Conservation (phyloP, 2,888 invertebrate species). For the Lissonota sp. region DNA sequence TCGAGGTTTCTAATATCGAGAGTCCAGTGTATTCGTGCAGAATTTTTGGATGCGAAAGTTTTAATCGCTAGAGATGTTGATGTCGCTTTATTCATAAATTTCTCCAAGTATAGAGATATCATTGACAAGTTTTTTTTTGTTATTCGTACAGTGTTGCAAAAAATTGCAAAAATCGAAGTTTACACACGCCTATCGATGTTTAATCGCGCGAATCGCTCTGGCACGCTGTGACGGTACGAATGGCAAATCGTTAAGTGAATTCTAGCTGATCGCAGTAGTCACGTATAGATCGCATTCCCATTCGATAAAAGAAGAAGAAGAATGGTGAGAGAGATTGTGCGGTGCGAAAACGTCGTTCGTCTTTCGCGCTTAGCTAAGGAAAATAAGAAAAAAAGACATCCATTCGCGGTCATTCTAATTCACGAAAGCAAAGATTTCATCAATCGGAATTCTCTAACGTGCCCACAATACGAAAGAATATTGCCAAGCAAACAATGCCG, state of each 20-base stretch:
- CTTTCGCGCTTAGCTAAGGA: slow-evolving; percentile 7
- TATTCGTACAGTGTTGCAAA: no score
- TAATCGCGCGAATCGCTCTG: slow-evolving; percentile 55
- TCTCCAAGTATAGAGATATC: no score
- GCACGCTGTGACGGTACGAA: slow-evolving; percentile 56
- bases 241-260: slow-evolving; percentile 62
- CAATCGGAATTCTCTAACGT: slow-evolving; percentile 65
- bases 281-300: slow-evolving; percentile 66
- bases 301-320: slow-evolving; percentile 22
- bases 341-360: slow-evolving; percentile 8
- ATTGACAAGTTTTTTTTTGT: no score
- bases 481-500: slow-evolving; percentile 27
- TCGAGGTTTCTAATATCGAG: no score
- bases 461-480: slow-evolving; percentile 58
- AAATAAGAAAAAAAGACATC: slow-evolving; percentile 20
- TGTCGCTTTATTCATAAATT: no score
- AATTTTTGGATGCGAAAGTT: no score
- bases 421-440: slow-evolving; percentile 63
- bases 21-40: no score
- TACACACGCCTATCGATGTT: slow-evolving; percentile 38
- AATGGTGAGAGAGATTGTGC: slow-evolving; percentile 14
- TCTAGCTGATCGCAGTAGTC: slow-evolving; percentile 51
- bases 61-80: no score
- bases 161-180: no score
- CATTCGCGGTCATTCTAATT: slow-evolving; percentile 65